Conservation (phyloP, 2,113 vertebrate genomes). For the Myocastor coypus region DNA sequence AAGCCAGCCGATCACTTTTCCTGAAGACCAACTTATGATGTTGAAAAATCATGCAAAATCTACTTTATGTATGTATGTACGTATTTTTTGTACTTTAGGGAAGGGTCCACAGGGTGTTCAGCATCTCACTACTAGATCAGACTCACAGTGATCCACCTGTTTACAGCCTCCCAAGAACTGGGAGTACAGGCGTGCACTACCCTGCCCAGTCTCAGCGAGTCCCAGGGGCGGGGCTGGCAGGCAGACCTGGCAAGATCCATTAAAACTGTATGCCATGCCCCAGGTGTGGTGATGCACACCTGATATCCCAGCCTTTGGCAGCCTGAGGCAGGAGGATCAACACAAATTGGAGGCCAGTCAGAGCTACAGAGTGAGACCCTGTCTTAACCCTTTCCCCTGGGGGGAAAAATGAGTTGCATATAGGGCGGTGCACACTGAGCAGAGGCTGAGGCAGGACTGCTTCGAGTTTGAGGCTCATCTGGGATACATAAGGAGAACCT, state of each 20-base stretch:
- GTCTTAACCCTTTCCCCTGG: background rate
- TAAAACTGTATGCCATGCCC: background rate
- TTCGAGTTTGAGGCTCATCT: background rate
- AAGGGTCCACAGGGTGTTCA: too few relatives aligned
- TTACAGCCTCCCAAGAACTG: too few relatives aligned
- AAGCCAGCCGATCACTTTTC: background rate
- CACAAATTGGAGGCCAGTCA: background rate
- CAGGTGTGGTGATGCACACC: too few relatives aligned
- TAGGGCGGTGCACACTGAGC: background rate
- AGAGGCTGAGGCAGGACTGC: background rate
- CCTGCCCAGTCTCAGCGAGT: too few relatives aligned
- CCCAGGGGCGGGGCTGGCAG: too few relatives aligned
- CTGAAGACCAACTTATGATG: background rate
- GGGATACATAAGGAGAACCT: background rate
- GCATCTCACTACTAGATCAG: too few relatives aligned
- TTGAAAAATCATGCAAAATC: background rate
- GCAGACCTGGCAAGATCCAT: background rate
- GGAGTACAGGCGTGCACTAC: too few relatives aligned
- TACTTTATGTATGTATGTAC: background rate
- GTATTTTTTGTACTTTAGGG: too few relatives aligned
- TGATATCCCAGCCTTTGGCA: too few relatives aligned
- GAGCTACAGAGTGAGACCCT: background rate
- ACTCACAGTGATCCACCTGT: too few relatives aligned
- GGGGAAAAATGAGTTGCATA: background rate
- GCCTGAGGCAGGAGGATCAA: background rate